Percentiles rank a stretch among this genome's conserved stretches.
Conservation (phyloP, 2,888 invertebrate genomes). For the Calephelis perditalis region DNA sequence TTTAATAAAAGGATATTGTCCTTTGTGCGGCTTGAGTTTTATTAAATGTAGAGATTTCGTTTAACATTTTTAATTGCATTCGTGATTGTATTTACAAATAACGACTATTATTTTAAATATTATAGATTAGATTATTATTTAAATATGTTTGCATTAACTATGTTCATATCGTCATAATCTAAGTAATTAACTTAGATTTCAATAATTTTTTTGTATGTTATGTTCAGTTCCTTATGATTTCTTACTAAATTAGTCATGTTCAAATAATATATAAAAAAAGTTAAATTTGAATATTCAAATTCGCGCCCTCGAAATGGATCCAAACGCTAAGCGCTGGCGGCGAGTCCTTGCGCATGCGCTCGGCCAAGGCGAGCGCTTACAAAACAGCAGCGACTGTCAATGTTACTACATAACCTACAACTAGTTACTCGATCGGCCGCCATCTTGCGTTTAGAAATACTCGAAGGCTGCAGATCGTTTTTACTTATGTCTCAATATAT, state of each 20-base stretch:
- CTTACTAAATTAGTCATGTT: not conserved
- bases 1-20: too few relatives aligned
- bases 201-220: too few relatives aligned
- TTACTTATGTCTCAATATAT: conserved; percentile 20
- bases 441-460: conserved; percentile 49
- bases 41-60: not conserved
- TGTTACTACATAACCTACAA: conserved; percentile 51
- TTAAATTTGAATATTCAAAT: conserved; percentile 39
- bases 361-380: conserved; percentile 59
- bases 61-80: not conserved
- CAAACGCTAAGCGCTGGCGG: conserved; percentile 22
- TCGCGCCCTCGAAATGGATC: conserved; percentile 45
- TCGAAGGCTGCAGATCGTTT: conserved; percentile 25
- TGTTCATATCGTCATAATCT: too few relatives aligned
- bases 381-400: conserved; percentile 51
- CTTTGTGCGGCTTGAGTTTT: too few relatives aligned
- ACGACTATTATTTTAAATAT: too few relatives aligned
- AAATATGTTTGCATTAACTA: too few relatives aligned
- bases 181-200: too few relatives aligned
- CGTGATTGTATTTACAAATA: too few relatives aligned
- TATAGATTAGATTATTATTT: too few relatives aligned
- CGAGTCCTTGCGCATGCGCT: conserved; percentile 57
- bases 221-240: too few relatives aligned
- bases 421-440: conserved; percentile 42
- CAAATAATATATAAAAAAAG: conserved; percentile 11